Conservation (phyloP, 2,113 vertebrate genomes). For the Zonotrichia leucophrys region DNA sequence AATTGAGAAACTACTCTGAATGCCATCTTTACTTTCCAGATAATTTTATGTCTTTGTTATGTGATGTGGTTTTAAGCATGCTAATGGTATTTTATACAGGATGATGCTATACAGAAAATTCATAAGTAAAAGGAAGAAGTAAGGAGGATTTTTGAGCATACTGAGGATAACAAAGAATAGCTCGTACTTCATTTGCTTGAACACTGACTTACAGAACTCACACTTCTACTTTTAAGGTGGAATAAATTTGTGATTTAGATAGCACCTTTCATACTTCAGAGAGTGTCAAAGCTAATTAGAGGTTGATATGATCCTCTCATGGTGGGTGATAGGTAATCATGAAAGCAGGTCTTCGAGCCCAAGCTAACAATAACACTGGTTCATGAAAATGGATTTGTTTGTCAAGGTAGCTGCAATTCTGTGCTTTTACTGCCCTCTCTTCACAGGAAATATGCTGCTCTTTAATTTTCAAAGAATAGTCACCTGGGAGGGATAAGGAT, state of each 20-base stretch:
- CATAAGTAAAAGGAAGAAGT: neutral
- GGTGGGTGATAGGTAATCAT: neutral
- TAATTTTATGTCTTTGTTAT: neutral
- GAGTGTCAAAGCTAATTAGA: neutral
- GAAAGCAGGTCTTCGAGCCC: neutral
- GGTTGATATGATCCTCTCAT: neutral
- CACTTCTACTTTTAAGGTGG: neutral
- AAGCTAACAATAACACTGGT: neutral
- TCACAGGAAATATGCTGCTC: neutral
- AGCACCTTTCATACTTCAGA: neutral
- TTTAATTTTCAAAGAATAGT: neutral
- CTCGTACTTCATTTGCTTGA: neutral
- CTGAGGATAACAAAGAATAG: neutral
- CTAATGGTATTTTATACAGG: neutral
- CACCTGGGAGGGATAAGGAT: neutral
- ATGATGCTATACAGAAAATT: neutral
- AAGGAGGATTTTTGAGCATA: neutral
- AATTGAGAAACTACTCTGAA: neutral
- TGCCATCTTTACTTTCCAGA: neutral
- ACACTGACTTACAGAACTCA: neutral
- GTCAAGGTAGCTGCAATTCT: neutral
- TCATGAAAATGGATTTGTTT: neutral
- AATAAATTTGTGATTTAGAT: neutral
- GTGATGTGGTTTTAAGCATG: neutral
- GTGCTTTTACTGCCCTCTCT: neutral